Conservation (phyloP, 2,113 vertebrate genomes). For the Larimichthys crocea region DNA sequence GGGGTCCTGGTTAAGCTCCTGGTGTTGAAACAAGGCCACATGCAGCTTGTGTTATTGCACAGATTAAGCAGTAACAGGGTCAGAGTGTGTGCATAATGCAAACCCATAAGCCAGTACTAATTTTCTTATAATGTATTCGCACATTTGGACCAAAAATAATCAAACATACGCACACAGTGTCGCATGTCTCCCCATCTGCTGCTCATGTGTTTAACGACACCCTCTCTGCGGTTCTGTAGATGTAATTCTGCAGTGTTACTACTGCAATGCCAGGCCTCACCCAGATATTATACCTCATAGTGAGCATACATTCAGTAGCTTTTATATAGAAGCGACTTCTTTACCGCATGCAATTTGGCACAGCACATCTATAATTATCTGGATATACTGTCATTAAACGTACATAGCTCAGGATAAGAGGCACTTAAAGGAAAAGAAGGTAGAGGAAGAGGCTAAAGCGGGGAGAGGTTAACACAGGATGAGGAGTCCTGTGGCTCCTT, state of each 20-base stretch:
- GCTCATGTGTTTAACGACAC: slow-evolving; percentile 40
- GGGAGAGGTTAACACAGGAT: slow-evolving; percentile 1
- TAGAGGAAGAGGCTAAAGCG: slow-evolving; percentile 2
- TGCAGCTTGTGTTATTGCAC: slow-evolving; percentile 48
- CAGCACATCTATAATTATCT: slow-evolving; percentile 56
- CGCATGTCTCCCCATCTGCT: slow-evolving; percentile 29
- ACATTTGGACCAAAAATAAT: slow-evolving; percentile 18
- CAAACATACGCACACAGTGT: background rate
- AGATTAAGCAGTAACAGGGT: slow-evolving; percentile 65
- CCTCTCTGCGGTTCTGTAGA: slow-evolving; percentile 13
- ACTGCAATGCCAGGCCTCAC: slow-evolving; percentile 40
- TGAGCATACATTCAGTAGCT: slow-evolving; percentile 36
- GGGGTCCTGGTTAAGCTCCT: slow-evolving; percentile 64
- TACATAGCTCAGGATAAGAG: background rate
- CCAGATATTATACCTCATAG: slow-evolving; percentile 48
- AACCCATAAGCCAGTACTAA: slow-evolving; percentile 32
- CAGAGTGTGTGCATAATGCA: slow-evolving; percentile 25
- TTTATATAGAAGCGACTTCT: slow-evolving; percentile 31
- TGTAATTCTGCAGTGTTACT: slow-evolving; percentile 36
- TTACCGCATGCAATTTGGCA: slow-evolving; percentile 27
- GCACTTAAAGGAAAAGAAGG: slow-evolving; percentile 11
- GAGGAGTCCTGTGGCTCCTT: background rate
- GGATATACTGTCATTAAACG: slow-evolving; percentile 38
- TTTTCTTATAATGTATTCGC: slow-evolving; percentile 16
- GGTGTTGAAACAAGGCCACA: slow-evolving; percentile 71